Base-by-base conservation (phyloP, 1,140 invertebrate species). In the Agrypnia vestita region DNA sequence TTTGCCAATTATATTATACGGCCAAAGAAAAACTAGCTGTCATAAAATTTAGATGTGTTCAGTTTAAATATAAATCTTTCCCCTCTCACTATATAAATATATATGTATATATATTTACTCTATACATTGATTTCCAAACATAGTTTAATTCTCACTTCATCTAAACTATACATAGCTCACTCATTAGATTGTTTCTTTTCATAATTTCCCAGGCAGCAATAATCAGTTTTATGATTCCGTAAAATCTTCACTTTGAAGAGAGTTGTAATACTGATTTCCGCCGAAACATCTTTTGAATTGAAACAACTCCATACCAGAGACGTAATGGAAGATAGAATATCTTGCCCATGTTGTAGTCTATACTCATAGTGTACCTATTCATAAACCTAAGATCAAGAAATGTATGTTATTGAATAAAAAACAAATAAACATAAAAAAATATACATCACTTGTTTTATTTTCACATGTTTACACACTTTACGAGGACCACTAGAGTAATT, bases 341-440 rank as follows among this genome's bases (percentile, higher is more conserved):
- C 78, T 83, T 80, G 78, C 79, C 79, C 76, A 83, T 83, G 77
- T 74, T 83, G 79, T 83, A 80, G 47, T 80, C 78, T 79, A 81
- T 81, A 83, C 80, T 83, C 71, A 81, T 83, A 83, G 82, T 81
- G 79, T 83, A 83, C 56, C 79, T 83, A 81, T 81, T 83, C 82
- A 76, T 83, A 83, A 80, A 76, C 72, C 55, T 81, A 83, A 83
- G 76, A 79, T 83, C 76, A 83, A 80, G 56, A 79, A 80, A 73
- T 83, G 82, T 83, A 83, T 83, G 82, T 83, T 83, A 83, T 81
- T 83, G 76, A 83, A 83, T 83, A 83, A 76, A 75, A 55, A 80
- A 78, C 72, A 56, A 83, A 83, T 79, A 83, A 83, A 83, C 69
- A 67, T 79, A 79, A 80, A 80, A 79, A 83, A 81, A 76, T 78